Evolutionary conservation across 2,888 invertebrate genomes (phyloP), one percentile per base, ranked within the genome.

Genomic region (Drosophila engyochracea): DNA sequence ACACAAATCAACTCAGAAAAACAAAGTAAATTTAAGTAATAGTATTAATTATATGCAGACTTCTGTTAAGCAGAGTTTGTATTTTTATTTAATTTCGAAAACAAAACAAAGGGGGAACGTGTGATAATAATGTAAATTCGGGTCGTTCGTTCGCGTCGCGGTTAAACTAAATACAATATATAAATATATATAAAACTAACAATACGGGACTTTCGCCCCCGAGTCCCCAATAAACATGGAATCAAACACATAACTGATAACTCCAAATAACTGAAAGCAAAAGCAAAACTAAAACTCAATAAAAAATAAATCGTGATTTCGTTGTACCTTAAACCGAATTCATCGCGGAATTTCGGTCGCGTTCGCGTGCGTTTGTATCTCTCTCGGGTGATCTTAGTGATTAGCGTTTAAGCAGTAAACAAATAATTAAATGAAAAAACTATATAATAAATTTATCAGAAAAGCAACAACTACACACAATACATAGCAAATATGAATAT

Each of bases 301-400:
- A 44, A 58, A 41, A 74, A 74, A 74, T 76, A 83, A 89, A 92
- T 93, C 93, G 93, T 93, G 93, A 93, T 93, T 93, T 93, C 93
- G 93, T 93, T 93, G 92, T 93, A 93, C 93, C 93, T 93, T 93
- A 93, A 93, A 93, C 93, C 93, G 93, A 93, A 92, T 93, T 93
- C 93, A 92, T 92, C 93, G 93, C 92, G 93, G 93, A 93, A 93
- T 92, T 52, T 93, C 93, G 93, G 93, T 93, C 93, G 93, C 93
- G 93, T 93, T 92, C 93, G 93, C 93, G 93, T 93, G 87, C 90
- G 87, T 87, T 88, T 89, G 89, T 87, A 87, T 87, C 87, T 87
- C 92, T 92, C 93, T 93, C 93, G 93, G 93, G 93, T 93, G 93
- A 93, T 93, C 92, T 92, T 93, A 88, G 90, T 90, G 86, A 91